Base-by-base conservation (phyloP, 2,888 invertebrate genomes). In the Iselma pallidipennis region DNA sequence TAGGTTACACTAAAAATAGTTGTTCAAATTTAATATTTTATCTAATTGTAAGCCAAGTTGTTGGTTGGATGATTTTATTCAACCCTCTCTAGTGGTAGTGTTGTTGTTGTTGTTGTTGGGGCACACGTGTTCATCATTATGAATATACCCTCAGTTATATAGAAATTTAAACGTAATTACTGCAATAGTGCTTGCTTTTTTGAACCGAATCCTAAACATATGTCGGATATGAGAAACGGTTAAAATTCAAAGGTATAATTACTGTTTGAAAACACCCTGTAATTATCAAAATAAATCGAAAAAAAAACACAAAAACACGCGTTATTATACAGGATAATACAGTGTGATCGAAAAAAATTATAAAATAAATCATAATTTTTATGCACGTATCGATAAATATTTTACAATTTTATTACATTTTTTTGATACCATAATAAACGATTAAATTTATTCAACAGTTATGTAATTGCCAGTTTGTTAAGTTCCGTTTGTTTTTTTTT, bases 61-160 rank as follows among this genome's bases (percentile, higher is more conserved):
- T 10, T 2, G n/a, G n/a, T 14, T 6, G 14, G 7, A 42, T 19
- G 3, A 45, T 45, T 10, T 23, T 12, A 45, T 37, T 37, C 53
- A 53, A 55, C 29, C 45, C 29, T 26, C 26, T 45, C n/a, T 19
- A 2, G n/a, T n/a, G n/a, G n/a, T n/a, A n/a, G n/a, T 19, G 10
- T 16, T 37, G 9, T 42, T 42, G 2, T 42, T 19, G 19, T 42
- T 42, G 19, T 37, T 37, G 16, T 9, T 21, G 4, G 2, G 21
- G 31, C 49, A 63, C 60, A 64, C 64, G 60, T 64, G 64, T 60
- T 12, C 55, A 50, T 60, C 50, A 57, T 63, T 63, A 59, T 56
- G 49, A 53, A 49, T 56, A 63, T 23, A 59, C 59, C 51, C 58
- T 49, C 16, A 23, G n/a, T 21, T 28, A 52, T 57, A 53, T 42